Evolutionary conservation across 2,113 vertebrate species (phyloP), one percentile per base, ranked within the genome.

Genomic region (Callionymus lyra): DNA sequence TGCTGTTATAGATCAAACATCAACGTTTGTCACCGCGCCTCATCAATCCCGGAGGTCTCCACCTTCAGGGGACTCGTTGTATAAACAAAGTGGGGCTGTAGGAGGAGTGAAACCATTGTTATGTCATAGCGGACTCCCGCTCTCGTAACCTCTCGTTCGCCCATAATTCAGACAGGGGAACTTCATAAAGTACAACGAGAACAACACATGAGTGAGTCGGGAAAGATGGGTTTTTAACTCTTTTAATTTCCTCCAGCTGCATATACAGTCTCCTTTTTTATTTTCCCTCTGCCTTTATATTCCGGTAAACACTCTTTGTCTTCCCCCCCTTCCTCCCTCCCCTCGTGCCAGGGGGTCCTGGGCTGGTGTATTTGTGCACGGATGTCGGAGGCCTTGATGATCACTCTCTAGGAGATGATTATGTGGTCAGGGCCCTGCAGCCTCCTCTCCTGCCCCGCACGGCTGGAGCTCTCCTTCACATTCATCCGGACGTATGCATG

Each of bases 361-460:
- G 61, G 59, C 54, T 75, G 69, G 71, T 65, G 62, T 75, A 57
- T 76, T 72, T 79, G 71, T 64, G 65, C 65, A 65, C 71, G 58
- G 56, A 72, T 73, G 72, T 77, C 72, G 59, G 70, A 77, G 74
- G 74, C 68, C 53, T 69, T 74, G 74, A 72, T 80, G 74, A 79
- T 79, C 68, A 70, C 70, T 77, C 74, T 72, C 58, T 64, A 74
- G 66, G 74, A 80, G 65, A 82, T 81, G 77, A 84, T 82, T 80
- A 80, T 67, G 69, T 79, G 77, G 70, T 75, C 76, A 76, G 72
- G 53, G 55, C 63, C 74, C 59, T 56, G 62, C 57, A 74, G 70
- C 68, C 70, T 67, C 60, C 68, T 61, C 45, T 50, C 50, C 69
- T 70, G 68, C 68, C 68, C 77, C 3, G 47, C 74, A 55, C 76